Conservation (phyloP, 2,888 invertebrate genomes). For the Amblyteles armatorius region DNA sequence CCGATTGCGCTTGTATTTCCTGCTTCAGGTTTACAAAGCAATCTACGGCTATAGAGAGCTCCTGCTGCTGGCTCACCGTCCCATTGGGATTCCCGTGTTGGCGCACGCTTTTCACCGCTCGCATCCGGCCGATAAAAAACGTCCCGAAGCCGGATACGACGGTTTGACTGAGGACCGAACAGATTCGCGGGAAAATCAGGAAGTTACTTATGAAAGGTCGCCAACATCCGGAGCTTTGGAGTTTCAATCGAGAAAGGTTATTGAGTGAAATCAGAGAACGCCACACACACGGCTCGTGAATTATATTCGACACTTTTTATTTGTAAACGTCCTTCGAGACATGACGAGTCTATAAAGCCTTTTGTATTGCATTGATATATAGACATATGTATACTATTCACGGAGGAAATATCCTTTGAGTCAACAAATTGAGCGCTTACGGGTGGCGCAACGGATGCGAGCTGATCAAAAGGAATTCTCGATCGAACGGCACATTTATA, state of each 20-base stretch:
- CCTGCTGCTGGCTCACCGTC: neutral
- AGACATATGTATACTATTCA: no score
- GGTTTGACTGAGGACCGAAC: slow-evolving; percentile 11
- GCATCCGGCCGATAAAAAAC: slow-evolving; percentile 23
- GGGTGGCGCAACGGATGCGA: no score
- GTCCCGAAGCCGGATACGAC: slow-evolving; percentile 4
- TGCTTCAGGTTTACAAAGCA: slow-evolving; percentile 49
- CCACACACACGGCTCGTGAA: neutral
- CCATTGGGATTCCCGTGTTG: slow-evolving; percentile 6
- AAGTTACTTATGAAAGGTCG: neutral
- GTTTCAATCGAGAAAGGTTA: slow-evolving; percentile 7
- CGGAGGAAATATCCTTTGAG: no score
- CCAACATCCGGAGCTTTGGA: neutral
- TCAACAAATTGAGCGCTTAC: no score
- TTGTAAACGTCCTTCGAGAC: neutral
- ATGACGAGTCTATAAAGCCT: neutral
- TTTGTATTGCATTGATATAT: neutral
- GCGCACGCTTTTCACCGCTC: neutral
- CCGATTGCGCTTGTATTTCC: slow-evolving; percentile 55
- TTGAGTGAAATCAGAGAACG: slow-evolving; percentile 2
- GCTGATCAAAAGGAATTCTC: no score
- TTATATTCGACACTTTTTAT: neutral
- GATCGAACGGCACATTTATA: no score
- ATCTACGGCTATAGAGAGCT: slow-evolving; percentile 21
- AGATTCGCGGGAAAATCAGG: slow-evolving; percentile 28